Conservation (phyloP, 1,140 invertebrate species). For the Halotydeus destructor region DNA sequence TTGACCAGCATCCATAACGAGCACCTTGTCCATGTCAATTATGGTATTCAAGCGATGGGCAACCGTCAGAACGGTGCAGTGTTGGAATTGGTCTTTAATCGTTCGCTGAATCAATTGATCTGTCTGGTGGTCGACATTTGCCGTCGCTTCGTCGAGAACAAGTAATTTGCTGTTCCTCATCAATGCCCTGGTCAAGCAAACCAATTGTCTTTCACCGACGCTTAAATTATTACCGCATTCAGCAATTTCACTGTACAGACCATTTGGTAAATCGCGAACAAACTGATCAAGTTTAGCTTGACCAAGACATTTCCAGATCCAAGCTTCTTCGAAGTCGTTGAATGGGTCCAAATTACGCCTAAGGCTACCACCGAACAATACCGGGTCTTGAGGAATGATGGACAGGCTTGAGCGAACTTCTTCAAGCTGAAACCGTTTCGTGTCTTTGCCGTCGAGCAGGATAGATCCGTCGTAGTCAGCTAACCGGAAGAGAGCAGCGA, state of each 20-base stretch:
- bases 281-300: constrained; percentile 18
- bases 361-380: constrained; percentile 27
- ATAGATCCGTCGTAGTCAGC: constrained; percentile 38
- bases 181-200: constrained; percentile 65
- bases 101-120: constrained; percentile 66
- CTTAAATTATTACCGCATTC: constrained; percentile 39
- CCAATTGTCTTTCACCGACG: constrained; percentile 51
- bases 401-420: constrained; percentile 21
- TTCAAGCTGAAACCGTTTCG: constrained; percentile 18
- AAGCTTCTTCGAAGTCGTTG: constrained; percentile 17
- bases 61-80: constrained; percentile 68
- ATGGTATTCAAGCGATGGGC: constrained; percentile 76
- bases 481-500: constrained; percentile 55
- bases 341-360: constrained; percentile 23
- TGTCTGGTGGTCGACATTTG: constrained; percentile 71
- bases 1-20: constrained; percentile 14
- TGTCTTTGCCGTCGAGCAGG: constrained; percentile 24
- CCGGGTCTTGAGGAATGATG: constrained; percentile 38
- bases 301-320: constrained; percentile 20
- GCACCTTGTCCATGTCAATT: constrained; percentile 48
- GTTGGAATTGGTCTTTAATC: constrained; percentile 49
- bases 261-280: constrained; percentile 13
- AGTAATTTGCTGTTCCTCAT: constrained; percentile 71
- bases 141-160: constrained; percentile 82
- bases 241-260: constrained; percentile 21